A percentile compares a stretch with the other conserved stretches of the same genome.
Conservation (phyloP, 2,888 invertebrate genomes). For the Caprella mutica region DNA sequence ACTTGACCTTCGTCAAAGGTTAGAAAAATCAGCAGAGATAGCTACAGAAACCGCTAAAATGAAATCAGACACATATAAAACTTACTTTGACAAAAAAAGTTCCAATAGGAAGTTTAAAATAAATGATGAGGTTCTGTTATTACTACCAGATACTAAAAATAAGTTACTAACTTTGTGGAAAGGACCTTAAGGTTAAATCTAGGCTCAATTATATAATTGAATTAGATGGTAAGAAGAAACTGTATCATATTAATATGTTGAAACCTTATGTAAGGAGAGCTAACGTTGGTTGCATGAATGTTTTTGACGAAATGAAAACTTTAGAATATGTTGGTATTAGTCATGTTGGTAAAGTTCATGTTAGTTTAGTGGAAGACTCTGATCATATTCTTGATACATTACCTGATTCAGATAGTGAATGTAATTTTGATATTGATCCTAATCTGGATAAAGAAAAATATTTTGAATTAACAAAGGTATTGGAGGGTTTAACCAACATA, state of each 20-base stretch:
- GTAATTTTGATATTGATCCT: no score
- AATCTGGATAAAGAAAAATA: no score
- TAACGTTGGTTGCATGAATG: no score
- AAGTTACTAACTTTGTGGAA: neutral
- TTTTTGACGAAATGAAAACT: no score
- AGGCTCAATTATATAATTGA: neutral
- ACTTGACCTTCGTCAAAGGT: neutral
- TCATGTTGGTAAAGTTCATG: no score
- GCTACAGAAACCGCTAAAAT: neutral
- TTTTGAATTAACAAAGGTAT: no score
- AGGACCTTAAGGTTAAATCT: neutral
- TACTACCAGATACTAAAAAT: neutral
- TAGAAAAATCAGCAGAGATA: neutral
- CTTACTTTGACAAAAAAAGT: conserved; percentile 1
- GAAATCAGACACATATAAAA: neutral
- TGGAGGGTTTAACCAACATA: no score
- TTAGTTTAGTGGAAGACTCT: no score
- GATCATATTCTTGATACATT: no score
- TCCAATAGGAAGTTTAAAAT: neutral
- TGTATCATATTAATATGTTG: neutral
- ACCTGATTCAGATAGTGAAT: no score
- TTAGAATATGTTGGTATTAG: no score
- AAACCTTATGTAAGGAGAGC: neutral
- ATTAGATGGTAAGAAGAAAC: neutral
- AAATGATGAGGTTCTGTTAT: neutral